Base-by-base conservation (phyloP, 2,797 vertebrate species). In the Gallinago stenura region DNA sequence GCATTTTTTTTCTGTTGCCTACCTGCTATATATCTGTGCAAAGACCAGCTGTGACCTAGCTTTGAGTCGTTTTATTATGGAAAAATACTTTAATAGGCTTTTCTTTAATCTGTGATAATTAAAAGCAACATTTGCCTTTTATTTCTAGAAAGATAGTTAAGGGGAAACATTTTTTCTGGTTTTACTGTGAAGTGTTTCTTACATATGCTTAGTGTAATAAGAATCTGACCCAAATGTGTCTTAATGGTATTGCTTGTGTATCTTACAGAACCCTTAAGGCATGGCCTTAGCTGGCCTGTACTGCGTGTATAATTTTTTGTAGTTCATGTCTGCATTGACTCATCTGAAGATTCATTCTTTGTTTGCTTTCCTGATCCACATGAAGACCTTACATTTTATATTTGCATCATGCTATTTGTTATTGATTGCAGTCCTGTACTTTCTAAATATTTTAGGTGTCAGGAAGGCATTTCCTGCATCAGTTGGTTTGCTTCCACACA, bases 11-110 rank as follows among this genome's bases (percentile, higher is more conserved):
- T 83, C n/a, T 41, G 2, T 87, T 83, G 62, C n/a, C n/a, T 85
- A 39, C 39, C 31, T 90, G 22, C 30, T 86, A 9, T 46, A 30
- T 71, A 15, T 66, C 73, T 96, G 12, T 72, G 69, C 21, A 62
- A 80, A 85, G 58, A 37, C 54, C 53, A 90, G 28, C 56, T 89
- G 53, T 76, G 69, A 81, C 65, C 46, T 91, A 82, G 58, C 77
- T 83, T 81, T 79, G n/a, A 69, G 62, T 62, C 51, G 31, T 48
- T 92, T 88, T 79, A 73, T 76, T 83, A 37, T 20, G 39, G 31
- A 87, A 86, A 94, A 89, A 76, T 45, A 83, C 28, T 84, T 84
- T n/a, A 88, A 76, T 83, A 91, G 70, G n/a, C 16, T 86, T 95
- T 89, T 50, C 69, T 58, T 69, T 66, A 83, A 83, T 90, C 46